Conservation (phyloP, 2,888 invertebrate species). For the Fissipunctia ypsillon region DNA sequence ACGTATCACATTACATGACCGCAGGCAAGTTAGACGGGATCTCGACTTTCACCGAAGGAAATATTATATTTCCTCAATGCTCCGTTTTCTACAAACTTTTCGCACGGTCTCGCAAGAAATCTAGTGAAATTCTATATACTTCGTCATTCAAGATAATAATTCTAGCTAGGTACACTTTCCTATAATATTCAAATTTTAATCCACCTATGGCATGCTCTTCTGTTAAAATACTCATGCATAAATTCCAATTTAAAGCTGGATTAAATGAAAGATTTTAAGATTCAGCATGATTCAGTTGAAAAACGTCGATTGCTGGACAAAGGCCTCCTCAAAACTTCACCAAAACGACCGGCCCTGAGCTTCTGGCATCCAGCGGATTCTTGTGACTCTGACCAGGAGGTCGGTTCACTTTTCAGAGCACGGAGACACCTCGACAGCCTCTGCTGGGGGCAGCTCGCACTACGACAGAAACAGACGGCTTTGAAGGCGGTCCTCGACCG, state of each 20-base stretch:
- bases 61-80: constrained; percentile 26
- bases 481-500: neutral
- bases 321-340: neutral
- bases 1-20: constrained; percentile 41
- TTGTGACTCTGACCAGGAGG: neutral
- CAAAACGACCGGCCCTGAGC: too few species aligned
- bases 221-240: neutral
- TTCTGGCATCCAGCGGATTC: neutral
- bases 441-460: neutral
- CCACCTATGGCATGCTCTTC: neutral
- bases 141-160: neutral
- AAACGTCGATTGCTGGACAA: too few species aligned
- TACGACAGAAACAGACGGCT: neutral
- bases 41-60: constrained; percentile 28
- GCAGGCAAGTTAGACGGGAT: constrained; percentile 23
- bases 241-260: neutral
- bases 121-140: neutral
- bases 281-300: neutral
- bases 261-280: too few species aligned
- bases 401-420: neutral
- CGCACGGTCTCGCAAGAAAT: neutral
- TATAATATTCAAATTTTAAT: too few species aligned
- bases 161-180: neutral
- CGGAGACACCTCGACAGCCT: neutral
- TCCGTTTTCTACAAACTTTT: constrained; percentile 10